Percentiles rank a stretch among this genome's conserved stretches.
These are phyloP conservation scores for Coreius guichenoti DNA, from an alignment of 2,797 vertebrate genomes.

Conservation along the genomic window DNA sequence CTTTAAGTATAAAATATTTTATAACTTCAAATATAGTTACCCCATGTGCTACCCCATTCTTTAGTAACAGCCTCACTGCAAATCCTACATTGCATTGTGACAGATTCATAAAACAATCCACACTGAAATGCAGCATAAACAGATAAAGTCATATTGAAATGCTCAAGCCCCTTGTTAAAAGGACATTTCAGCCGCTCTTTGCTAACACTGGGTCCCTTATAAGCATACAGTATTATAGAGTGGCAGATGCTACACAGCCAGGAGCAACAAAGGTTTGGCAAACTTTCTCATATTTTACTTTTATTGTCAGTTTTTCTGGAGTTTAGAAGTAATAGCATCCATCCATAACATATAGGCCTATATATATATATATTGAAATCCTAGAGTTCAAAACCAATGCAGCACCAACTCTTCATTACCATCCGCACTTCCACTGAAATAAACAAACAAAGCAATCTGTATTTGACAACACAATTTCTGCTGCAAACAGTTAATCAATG, in stretches of 20 bases:
- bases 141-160: constrained; percentile 1
- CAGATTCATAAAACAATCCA: constrained; percentile 20
- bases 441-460: constrained; percentile 5
- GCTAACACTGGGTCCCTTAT: not conserved
- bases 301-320: not conserved
- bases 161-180: constrained; percentile 11
- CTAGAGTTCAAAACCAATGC: not conserved
- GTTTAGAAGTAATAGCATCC: not conserved
- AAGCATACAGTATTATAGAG: not conserved
- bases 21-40: not conserved
- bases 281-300: not conserved
- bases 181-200: not conserved
- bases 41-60: not conserved
- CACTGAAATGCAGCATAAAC: constrained; percentile 9
- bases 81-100: constrained; percentile 1
- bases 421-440: not conserved
- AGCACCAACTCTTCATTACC: not conserved
- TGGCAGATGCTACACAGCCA: not conserved
- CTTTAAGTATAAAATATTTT: not conserved
- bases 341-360: not conserved
- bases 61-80: not conserved
- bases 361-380: not conserved
- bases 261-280: not conserved
- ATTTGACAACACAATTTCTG: constrained; percentile 12
- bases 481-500: constrained; percentile 10